phyloP scores from a whole-genome alignment of 2,888 invertebrate genomes.

The Allygus modestus region DNA sequence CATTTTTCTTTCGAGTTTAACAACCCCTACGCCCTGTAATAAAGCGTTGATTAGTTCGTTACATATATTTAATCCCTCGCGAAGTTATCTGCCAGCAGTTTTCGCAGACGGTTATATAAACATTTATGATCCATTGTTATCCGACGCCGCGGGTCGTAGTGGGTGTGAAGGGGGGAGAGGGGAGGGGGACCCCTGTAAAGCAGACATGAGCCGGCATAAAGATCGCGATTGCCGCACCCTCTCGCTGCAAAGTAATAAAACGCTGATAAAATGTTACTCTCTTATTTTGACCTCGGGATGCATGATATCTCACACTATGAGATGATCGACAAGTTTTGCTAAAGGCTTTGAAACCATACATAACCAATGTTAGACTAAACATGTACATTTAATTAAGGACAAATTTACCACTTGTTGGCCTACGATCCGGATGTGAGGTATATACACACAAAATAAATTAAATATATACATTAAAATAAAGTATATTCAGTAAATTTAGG shows the following conservation, averaged over 20 bases:
- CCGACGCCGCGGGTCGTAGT: background rate
- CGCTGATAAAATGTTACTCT: background rate
- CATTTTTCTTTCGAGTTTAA: too few relatives aligned
- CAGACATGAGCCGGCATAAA: constrained; percentile 4
- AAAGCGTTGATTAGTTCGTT: too few relatives aligned
- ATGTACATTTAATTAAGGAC: too few relatives aligned
- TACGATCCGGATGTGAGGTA: too few relatives aligned
- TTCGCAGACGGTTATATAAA: constrained; percentile 16
- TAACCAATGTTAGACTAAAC: too few relatives aligned
- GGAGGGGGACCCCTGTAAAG: constrained; percentile 11
- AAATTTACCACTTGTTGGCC: too few relatives aligned
- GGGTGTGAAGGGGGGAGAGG: background rate
- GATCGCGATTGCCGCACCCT: constrained; percentile 12
- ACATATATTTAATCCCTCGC: background rate
- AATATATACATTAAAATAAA: too few relatives aligned
- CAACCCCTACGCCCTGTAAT: too few relatives aligned
- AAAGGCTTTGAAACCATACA: too few relatives aligned
- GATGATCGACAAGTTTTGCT: too few relatives aligned
- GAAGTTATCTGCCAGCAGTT: background rate
- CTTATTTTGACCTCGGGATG: background rate
- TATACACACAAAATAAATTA: too few relatives aligned
- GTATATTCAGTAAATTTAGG: too few relatives aligned
- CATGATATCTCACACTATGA: background rate
- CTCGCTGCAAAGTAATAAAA: background rate
- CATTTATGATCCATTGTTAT: constrained; percentile 16